A percentile compares a stretch with the other conserved stretches of the same genome.
Conservation (phyloP, 2,113 vertebrate species). For the Dryoscopus gambensis region DNA sequence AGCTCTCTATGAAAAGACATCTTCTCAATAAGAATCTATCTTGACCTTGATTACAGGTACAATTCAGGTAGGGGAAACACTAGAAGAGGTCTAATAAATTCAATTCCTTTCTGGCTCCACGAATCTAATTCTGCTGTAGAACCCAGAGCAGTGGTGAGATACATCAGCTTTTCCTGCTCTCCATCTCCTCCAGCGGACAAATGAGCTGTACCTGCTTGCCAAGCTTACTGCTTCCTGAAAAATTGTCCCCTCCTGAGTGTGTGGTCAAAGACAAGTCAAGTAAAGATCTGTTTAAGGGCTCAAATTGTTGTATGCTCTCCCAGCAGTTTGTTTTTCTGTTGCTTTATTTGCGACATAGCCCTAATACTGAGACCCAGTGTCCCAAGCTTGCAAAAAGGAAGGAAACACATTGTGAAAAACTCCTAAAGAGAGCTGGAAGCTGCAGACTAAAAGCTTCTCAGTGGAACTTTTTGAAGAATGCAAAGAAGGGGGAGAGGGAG, state of each 20-base stretch:
- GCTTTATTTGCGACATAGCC: neutral
- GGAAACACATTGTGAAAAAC: neutral
- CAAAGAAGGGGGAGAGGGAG: neutral
- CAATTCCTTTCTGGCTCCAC: neutral
- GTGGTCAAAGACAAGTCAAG: neutral
- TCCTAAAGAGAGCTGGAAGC: neutral
- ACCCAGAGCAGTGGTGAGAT: neutral
- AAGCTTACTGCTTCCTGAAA: neutral
- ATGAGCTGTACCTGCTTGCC: neutral
- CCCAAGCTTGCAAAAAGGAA: neutral
- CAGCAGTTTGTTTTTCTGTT: neutral
- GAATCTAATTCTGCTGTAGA: neutral
- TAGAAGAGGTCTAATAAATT: neutral
- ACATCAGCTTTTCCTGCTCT: neutral
- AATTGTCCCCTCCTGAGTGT: neutral
- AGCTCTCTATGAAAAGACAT: neutral
- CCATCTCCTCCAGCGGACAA: neutral
- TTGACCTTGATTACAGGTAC: neutral
- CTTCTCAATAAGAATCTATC: neutral
- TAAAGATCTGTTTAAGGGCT: neutral
- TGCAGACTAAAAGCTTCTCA: neutral
- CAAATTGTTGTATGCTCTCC: neutral
- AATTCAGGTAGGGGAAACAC: neutral
- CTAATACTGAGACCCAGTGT: rapidly evolving
- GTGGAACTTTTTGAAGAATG: neutral